Conservation (phyloP, 2,888 invertebrate genomes). For the Actias luna region DNA sequence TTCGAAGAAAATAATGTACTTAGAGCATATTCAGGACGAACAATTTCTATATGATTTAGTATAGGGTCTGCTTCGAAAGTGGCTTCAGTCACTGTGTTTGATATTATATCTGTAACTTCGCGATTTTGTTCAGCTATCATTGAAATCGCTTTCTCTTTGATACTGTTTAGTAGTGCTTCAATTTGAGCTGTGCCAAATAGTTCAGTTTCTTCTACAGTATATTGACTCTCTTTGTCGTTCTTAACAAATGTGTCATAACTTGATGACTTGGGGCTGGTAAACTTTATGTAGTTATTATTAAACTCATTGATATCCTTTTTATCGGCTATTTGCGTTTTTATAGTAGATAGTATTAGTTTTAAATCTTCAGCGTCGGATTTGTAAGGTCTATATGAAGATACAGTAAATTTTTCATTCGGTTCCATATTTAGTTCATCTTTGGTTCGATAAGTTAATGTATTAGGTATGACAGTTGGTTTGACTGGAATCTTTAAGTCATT, state of each 20-base stretch:
- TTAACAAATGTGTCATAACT: background rate
- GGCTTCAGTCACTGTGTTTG: constrained; percentile 46
- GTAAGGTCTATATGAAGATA: constrained; percentile 6
- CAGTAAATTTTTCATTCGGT: background rate
- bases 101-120: constrained; percentile 39
- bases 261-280: background rate
- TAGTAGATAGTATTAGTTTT: background rate
- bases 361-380: constrained; percentile 4
- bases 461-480: background rate
- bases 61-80: constrained; percentile 39
- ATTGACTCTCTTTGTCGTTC: background rate
- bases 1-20: constrained; percentile 28
- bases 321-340: constrained; percentile 5
- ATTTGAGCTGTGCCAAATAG: constrained; percentile 45
- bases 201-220: constrained; percentile 13
- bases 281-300: background rate
- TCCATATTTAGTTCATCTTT: constrained; percentile 1
- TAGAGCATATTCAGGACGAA: constrained; percentile 17
- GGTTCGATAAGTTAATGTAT: background rate
- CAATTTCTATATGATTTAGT: constrained; percentile 27
- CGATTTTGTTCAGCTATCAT: constrained; percentile 42
- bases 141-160: constrained; percentile 49
- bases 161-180: constrained; percentile 51
- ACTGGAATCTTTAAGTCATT: background rate
- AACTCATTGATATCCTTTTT: constrained; percentile 2